A percentile compares a stretch with the other conserved stretches of the same genome.
Conservation (phyloP, 2,888 invertebrate species). For the Tetramorium bicarinatum region DNA sequence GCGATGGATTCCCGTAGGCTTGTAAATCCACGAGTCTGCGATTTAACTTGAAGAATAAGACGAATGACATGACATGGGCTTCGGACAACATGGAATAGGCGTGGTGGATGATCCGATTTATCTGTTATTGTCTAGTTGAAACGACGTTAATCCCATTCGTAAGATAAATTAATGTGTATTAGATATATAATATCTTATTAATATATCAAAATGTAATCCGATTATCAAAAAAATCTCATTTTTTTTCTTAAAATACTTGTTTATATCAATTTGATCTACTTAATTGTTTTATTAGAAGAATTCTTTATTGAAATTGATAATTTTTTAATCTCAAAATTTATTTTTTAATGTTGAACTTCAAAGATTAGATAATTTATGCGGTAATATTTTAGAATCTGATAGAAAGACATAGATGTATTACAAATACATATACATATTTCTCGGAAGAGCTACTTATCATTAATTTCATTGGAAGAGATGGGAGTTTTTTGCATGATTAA, state of each 20-base stretch:
- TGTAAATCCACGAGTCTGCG: not conserved
- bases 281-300: not conserved
- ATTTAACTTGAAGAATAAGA: not conserved
- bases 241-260: not conserved
- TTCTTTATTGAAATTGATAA: not conserved
- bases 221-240: not conserved
- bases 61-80: not conserved
- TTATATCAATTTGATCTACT: not conserved
- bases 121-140: not conserved
- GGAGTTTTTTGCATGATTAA: conserved; percentile 18
- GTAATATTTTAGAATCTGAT: not conserved
- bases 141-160: conserved; percentile 10
- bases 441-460: not conserved
- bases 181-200: not conserved
- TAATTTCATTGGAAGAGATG: not conserved
- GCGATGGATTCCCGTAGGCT: too few species aligned
- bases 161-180: not conserved
- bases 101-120: conserved; percentile 14
- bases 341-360: not conserved
- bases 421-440: not conserved
- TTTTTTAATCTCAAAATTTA: not conserved
- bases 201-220: not conserved
- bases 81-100: conserved; percentile 37
- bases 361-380: not conserved
- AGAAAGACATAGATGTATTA: conserved; percentile 1